Evolutionary conservation across 2,888 invertebrate genomes (phyloP), one percentile per base, ranked within the genome.

Genomic region (Pterobdella sp.): DNA sequence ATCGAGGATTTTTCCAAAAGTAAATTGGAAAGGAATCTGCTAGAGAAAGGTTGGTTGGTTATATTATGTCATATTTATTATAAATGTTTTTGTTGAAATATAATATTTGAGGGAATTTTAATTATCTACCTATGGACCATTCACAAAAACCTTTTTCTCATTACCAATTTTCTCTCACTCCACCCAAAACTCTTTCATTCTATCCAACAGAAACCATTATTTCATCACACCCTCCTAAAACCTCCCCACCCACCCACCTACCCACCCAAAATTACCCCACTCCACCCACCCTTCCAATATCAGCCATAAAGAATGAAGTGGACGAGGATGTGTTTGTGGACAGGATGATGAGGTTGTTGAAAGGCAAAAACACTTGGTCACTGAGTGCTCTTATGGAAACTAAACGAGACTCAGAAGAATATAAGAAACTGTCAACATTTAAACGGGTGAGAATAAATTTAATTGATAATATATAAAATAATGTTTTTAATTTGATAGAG

Each of bases 291-390:
- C n/a, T 34, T 31, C 65, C 14, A 36, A 63, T 29, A 67, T 1
- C 49, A 73, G 75, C 52, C 26, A 72, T 76, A n/a, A 31, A 60
- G 22, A 65, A 80, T 4, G 79, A 78, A 69, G 80, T 82, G 56
- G 77, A 79, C 65, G 82, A 82, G 77, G 80, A 81, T 76, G 80
- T 78, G 22, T 82, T 82, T 79, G 80, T 81, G 29, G 80, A 81
- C 72, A 78, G 80, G 31, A 73, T 82, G 60, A 79, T 82, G 7
- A 77, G 78, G 74, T 80, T 78, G 71, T 79, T 82, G 36, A 80
- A 81, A 63, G 82, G 82, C 29, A 79, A 79, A 14, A 76, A 81
- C 63, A 80, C 80, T 73, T 76, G 79, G 69, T 80, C 80, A 22
- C 77, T 80, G 35, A 74, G 31, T 35, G 32, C 67, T 1, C 49